Evolutionary conservation across 2,797 vertebrate species (phyloP).

Genomic region (Ctenopoma multispine): DNA sequence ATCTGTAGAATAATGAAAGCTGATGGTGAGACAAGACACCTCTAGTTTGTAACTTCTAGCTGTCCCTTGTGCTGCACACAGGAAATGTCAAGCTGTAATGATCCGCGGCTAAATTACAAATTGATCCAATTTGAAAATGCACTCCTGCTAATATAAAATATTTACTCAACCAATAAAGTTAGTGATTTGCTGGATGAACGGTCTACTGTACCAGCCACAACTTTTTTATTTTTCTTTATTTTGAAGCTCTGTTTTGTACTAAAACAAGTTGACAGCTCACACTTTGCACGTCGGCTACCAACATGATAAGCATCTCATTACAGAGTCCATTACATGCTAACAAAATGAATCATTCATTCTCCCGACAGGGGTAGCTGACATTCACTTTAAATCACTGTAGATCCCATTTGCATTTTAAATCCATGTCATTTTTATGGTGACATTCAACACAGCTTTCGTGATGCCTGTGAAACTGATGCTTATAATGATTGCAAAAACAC

Average conservation of each 20-base stretch:
- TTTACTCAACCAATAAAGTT: not conserved
- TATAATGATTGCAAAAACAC: not conserved
- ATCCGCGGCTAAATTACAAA: constrained; percentile 8
- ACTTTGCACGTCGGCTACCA: constrained; percentile 9
- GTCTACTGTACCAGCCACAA: not conserved
- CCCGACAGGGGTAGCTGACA: constrained; percentile 13
- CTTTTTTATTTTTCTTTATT: not conserved
- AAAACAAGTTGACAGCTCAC: constrained; percentile 17
- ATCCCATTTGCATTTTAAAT: constrained; percentile 32
- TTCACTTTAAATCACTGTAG: constrained; percentile 22
- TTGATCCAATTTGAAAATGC: constrained; percentile 16
- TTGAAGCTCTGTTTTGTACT: not conserved
- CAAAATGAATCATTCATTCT: constrained; percentile 34
- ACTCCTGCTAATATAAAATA: constrained; percentile 2
- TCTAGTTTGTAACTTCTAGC: not conserved
- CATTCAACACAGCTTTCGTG: constrained; percentile 5
- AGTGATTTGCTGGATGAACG: constrained; percentile 24
- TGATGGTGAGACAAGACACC: not conserved
- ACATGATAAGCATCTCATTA: constrained; percentile 30
- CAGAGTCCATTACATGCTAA: constrained; percentile 41
- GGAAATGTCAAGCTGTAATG: constrained; percentile 5
- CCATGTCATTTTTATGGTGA: not conserved
- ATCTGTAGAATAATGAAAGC: not conserved
- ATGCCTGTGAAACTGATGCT: not conserved
- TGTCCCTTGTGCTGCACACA: not conserved